Conservation (phyloP, 2,113 vertebrate species). For the Dendrocopos noguchii region DNA sequence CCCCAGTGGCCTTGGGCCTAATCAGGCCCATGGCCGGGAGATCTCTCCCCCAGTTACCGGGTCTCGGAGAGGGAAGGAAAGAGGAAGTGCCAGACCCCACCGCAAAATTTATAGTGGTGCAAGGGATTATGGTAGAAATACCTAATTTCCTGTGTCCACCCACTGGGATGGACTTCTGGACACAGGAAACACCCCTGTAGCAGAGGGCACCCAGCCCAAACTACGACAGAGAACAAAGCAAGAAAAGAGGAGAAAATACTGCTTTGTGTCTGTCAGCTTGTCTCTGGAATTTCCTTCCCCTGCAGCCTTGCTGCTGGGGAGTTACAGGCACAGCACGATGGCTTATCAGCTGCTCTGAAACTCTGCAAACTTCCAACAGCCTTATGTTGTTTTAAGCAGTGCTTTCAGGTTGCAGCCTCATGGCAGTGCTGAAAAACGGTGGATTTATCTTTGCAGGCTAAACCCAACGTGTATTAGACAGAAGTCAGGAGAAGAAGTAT, state of each 20-base stretch:
- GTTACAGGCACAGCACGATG: neutral
- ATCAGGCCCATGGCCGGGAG: too few species aligned
- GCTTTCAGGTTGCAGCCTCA: neutral
- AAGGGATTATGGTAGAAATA: too few species aligned
- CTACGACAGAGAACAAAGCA: too few species aligned
- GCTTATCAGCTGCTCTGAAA: neutral
- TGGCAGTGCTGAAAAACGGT: neutral
- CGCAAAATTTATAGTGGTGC: too few species aligned
- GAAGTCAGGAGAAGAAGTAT: neutral
- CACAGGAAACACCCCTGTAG: too few species aligned
- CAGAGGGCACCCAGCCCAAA: too few species aligned
- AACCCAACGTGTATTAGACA: neutral
- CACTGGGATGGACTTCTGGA: too few species aligned
- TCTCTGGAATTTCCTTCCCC: neutral
- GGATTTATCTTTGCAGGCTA: neutral
- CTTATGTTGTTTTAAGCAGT: neutral
- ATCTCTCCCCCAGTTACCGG: too few species aligned
- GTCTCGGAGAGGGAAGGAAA: too few species aligned
- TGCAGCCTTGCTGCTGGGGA: constrained; percentile 9
- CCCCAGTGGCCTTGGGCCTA: too few species aligned
- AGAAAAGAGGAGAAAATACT: neutral
- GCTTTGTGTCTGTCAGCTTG: neutral
- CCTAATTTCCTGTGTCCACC: too few species aligned
- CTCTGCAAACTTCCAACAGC: neutral
- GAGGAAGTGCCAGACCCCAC: too few species aligned